Base-by-base conservation (phyloP, 2,113 vertebrate species). In the Brevimyrus niger region DNA sequence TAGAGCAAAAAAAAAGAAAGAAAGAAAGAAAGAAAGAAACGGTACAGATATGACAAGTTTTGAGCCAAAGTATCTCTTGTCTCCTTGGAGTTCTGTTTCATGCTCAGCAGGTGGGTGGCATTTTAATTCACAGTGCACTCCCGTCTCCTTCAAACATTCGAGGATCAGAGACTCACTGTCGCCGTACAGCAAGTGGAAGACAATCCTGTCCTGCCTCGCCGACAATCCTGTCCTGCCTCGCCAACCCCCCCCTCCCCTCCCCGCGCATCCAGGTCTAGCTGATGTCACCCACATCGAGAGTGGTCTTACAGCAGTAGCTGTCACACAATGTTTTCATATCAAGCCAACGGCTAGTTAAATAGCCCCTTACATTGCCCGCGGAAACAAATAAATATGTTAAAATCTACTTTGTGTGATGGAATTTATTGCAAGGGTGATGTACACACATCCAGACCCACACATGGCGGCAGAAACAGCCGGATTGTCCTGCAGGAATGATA, bases 41-140 rank as follows among this genome's bases (percentile, higher is more conserved):
- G 7, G 9, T n/a, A 31, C 9, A 2, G 35, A 38, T 61, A 38
- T 88, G 89, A 87, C 55, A 38, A 58, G 85, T 46, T 47, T 83
- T 27, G 2, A 87, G 44, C 31, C 31, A 48, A 58, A 47, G 47
- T 21, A 83, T 65, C 46, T 85, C 58, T 65, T 46, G 48, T 65
- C 58, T 82, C 47, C 65, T 83, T 42, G 15, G 35, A 55, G 88
- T 83, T 47, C 48, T 91, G 84, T 73, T 87, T 80, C 58, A 89
- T 44, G 50, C 65, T 82, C 46, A 23, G n/a, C 87, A 46, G 53
- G 51, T 58, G 87, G 53, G 38, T 65, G 51, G 87, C 53, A n/a
- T 42, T 31, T 87, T 44, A 58, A 58, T 87, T 87, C 48, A 9
- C 35, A 23, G 21, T 53, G 38, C 38, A 11, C 21, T 65, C 21